phyloP scores from a whole-genome alignment of 2,113 vertebrate species.

The Elgaria multicarinata region DNA sequence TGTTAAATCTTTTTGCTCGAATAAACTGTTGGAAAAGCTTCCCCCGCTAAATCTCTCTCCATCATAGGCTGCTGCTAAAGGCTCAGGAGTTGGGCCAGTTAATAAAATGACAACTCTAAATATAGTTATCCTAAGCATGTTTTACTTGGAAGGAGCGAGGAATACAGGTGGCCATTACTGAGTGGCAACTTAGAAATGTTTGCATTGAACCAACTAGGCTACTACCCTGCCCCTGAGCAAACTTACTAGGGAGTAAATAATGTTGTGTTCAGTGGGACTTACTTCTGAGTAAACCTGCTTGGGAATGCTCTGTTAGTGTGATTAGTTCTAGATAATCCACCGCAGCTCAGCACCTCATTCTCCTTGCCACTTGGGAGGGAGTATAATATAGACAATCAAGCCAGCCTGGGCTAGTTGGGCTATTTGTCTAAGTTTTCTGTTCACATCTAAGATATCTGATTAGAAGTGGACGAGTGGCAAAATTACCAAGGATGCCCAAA shows the following conservation, averaged over 20 bases:
- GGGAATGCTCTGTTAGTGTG: background rate
- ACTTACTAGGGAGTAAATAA: background rate
- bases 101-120: background rate
- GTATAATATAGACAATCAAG: accelerated
- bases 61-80: background rate
- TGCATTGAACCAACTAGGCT: background rate
- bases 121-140: background rate
- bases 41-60: background rate
- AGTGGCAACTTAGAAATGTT: background rate
- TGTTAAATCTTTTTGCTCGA: background rate
- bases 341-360: background rate
- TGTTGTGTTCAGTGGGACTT: background rate
- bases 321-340: background rate
- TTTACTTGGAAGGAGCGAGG: background rate
- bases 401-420: background rate
- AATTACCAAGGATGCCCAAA: background rate
- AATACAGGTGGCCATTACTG: background rate
- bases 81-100: background rate
- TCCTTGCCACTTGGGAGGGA: too few species aligned
- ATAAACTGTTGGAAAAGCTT: background rate
- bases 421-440: background rate
- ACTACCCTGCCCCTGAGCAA: background rate
- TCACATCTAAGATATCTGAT: background rate
- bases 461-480: background rate
- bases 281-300: background rate